These are phyloP conservation scores for Meteorus cinctellus DNA, from an alignment of 2,888 invertebrate species.

Conservation along the genomic window DNA sequence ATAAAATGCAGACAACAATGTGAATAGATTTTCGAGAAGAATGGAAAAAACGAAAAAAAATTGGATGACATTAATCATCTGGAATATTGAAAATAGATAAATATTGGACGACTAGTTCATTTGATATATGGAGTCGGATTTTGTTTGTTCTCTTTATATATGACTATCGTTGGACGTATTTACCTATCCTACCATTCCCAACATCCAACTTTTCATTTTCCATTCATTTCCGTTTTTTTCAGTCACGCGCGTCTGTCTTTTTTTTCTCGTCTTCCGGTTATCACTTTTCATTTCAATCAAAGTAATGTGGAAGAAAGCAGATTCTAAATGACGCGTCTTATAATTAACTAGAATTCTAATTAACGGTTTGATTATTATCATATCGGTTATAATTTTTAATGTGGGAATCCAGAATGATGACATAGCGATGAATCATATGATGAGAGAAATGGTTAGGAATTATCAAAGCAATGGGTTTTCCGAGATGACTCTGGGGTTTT, in stretches of 20 bases:
- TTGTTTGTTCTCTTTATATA: slow-evolving; percentile 11
- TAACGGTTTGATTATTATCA: not conserved
- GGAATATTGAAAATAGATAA: slow-evolving; percentile 5
- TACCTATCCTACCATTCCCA: not conserved
- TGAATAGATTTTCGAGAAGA: not conserved
- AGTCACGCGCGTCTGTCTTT: not conserved
- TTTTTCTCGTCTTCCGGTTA: not conserved
- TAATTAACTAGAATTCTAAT: not conserved
- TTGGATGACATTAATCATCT: not conserved
- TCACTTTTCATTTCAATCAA: not conserved
- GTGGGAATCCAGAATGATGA: not conserved
- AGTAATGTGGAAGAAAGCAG: not conserved
- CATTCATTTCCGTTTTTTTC: not conserved
- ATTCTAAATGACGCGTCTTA: not conserved
- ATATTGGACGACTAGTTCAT: not conserved
- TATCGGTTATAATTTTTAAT: not conserved
- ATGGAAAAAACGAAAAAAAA: not conserved
- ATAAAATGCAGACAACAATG: not conserved
- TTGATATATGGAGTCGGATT: slow-evolving; percentile 8
- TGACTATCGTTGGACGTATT: not conserved
- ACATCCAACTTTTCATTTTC: not conserved
- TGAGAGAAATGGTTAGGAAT: not conserved
- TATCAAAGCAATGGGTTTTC: not conserved
- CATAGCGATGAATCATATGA: not conserved
- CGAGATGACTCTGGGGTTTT: not conserved